Conservation (phyloP, 2,113 vertebrate species). For the Cyanoliseus patagonus region DNA sequence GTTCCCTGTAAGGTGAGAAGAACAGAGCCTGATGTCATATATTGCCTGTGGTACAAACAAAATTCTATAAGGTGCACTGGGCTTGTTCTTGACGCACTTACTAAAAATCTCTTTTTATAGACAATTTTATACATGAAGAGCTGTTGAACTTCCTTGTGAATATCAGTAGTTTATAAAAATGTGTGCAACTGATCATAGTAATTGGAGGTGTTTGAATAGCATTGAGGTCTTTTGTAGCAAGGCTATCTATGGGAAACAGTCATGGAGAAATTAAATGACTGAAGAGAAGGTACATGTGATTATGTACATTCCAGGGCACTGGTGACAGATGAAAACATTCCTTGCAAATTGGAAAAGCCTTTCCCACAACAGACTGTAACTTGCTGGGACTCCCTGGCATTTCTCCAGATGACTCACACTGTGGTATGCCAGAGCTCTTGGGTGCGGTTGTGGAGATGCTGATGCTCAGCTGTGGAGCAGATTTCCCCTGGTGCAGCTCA, state of each 20-base stretch:
- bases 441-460: neutral
- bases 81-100: neutral
- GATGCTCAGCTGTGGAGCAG: neutral
- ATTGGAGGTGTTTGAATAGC: neutral
- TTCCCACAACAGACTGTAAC: neutral
- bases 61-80: neutral
- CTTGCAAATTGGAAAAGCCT: neutral
- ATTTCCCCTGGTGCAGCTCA: neutral
- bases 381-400: neutral
- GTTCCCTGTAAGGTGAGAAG: neutral
- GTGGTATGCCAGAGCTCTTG: neutral
- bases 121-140: neutral
- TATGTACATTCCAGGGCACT: fast-evolving
- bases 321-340: neutral
- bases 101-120: neutral
- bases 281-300: neutral
- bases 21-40: neutral
- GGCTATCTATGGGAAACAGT: neutral
- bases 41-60: neutral
- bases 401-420: neutral
- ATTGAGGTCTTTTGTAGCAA: neutral
- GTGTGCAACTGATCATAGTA: neutral
- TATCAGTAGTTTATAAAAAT: neutral
- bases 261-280: neutral
- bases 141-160: neutral